A percentile compares a stretch with the other conserved stretches of the same genome.
Conservation (phyloP, 2,888 invertebrate genomes). For the Pristionchus arcanus region DNA sequence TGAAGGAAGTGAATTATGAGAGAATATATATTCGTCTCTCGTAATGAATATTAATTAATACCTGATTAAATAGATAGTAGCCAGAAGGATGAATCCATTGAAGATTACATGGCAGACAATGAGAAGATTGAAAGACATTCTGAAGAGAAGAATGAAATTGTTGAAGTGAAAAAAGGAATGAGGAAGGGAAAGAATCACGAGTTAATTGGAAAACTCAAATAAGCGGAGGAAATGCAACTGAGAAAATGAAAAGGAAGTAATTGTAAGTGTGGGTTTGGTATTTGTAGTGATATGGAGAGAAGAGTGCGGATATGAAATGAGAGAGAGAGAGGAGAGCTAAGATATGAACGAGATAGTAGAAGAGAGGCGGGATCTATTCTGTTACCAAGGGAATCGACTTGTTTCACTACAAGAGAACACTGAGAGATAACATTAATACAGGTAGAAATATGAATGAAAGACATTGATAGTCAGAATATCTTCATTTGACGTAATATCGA, state of each 20-base stretch:
- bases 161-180: not conserved
- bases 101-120: not conserved
- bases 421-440: not conserved
- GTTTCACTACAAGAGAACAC: constrained; percentile 31
- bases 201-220: not conserved
- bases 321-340: constrained; percentile 12
- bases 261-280: not conserved
- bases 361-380: not conserved
- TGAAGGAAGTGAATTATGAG: not conserved
- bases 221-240: not conserved
- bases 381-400: constrained; percentile 28
- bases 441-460: not conserved
- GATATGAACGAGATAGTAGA: not conserved
- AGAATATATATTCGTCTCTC: not conserved
- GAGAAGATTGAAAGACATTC: constrained; percentile 17
- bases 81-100: not conserved
- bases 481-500: not conserved
- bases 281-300: not conserved
- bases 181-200: not conserved
- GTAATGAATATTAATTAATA: not conserved
- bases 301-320: constrained; percentile 2
- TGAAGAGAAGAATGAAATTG: not conserved
- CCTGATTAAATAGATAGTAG: not conserved
- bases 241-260: not conserved
- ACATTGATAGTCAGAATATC: not conserved